Percentiles rank a stretch among this genome's conserved stretches.
These are phyloP conservation scores for Myrmecobius fasciatus DNA, from an alignment of 2,113 vertebrate genomes.

Conservation along the genomic window DNA sequence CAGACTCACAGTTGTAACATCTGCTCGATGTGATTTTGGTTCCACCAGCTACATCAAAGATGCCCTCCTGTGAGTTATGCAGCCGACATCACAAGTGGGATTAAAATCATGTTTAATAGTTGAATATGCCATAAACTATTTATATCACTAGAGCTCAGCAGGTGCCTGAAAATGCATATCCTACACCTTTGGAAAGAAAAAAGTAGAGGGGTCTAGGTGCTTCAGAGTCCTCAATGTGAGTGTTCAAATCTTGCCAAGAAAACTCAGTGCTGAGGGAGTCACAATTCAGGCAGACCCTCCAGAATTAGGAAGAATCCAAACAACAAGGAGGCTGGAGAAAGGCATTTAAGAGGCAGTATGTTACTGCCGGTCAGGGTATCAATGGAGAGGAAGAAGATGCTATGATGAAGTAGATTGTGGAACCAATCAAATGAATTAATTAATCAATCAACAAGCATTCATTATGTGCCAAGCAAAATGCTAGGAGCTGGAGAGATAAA, in stretches of 20 bases:
- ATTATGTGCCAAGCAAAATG: not conserved
- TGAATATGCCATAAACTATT: constrained; percentile 85
- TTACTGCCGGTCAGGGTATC: too few species aligned
- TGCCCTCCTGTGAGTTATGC: constrained; percentile 79
- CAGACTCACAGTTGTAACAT: constrained; percentile 83
- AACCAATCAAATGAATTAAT: not conserved
- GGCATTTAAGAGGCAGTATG: accelerated
- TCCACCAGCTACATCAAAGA: constrained; percentile 84
- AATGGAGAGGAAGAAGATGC: not conserved
- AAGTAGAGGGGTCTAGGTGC: accelerated
- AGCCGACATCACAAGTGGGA: constrained; percentile 83
- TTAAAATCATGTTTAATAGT: constrained; percentile 86
- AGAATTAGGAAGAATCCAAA: too few species aligned
- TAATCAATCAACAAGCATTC: not conserved
- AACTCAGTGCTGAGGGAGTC: not conserved
- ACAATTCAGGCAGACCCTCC: not conserved
- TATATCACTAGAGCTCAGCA: constrained; percentile 75
- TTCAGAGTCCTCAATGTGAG: not conserved
- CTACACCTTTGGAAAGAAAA: constrained; percentile 49
- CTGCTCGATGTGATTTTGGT: constrained; percentile 82
- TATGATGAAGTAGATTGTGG: not conserved
- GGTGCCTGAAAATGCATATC: constrained; percentile 66
- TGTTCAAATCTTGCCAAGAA: not conserved
- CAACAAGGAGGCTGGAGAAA: not conserved
- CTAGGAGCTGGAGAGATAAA: not conserved